Evolutionary conservation across 2,797 vertebrate genomes (phyloP).

Genomic region (Tragopan temminckii): DNA sequence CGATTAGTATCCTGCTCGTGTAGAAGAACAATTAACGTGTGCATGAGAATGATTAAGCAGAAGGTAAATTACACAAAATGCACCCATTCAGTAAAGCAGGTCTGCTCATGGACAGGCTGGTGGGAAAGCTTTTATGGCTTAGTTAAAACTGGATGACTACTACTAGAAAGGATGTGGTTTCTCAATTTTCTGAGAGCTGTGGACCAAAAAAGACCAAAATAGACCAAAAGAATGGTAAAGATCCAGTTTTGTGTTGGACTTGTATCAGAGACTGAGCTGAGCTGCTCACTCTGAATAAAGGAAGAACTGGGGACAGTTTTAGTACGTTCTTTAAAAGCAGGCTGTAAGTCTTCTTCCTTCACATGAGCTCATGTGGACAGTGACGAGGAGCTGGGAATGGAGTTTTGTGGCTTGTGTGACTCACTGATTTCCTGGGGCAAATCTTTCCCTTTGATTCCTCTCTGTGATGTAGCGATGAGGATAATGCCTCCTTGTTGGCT

Average conservation of each 20-base stretch:
- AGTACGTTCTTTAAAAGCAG: not conserved
- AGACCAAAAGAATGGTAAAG: not conserved
- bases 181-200: not conserved
- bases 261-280: not conserved
- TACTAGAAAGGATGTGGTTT: not conserved
- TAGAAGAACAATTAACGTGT: slow-evolving; percentile 58
- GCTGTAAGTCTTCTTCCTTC: not conserved
- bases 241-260: not conserved
- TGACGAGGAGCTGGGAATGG: not conserved
- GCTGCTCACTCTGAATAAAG: not conserved
- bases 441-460: not conserved
- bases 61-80: slow-evolving; percentile 29
- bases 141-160: not conserved
- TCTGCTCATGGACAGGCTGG: not conserved
- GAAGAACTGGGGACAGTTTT: not conserved
- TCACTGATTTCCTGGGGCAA: not conserved
- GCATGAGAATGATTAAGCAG: slow-evolving; percentile 56
- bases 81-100: not conserved
- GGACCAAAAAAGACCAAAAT: not conserved
- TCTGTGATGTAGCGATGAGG: not conserved
- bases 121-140: not conserved
- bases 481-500: not conserved
- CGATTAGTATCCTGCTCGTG: slow-evolving; percentile 43
- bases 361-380: not conserved
- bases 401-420: not conserved